These are phyloP conservation scores for Poecile montanus DNA, from an alignment of 2,797 vertebrate genomes.

Conservation along the genomic window DNA sequence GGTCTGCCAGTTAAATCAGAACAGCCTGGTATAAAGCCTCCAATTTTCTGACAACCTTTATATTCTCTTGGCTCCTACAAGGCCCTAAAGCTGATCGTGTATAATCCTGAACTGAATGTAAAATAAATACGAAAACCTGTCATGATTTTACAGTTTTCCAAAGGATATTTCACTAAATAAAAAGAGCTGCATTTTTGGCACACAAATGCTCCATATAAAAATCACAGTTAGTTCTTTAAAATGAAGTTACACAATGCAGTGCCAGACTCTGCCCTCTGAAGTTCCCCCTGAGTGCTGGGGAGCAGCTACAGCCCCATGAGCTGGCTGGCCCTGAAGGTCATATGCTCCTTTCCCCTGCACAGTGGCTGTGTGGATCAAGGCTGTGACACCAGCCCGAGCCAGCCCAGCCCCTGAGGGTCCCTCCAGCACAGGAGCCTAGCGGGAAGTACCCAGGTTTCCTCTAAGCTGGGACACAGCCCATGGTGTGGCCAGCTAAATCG, in stretches of 20 bases:
- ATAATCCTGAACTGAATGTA: slow-evolving; percentile 65
- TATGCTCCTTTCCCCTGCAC: fast-evolving
- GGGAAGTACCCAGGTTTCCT: fast-evolving
- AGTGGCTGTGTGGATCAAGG: fast-evolving
- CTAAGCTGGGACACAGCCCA: background rate
- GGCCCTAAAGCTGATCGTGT: slow-evolving; percentile 62
- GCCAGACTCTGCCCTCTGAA: background rate
- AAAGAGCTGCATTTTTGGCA: slow-evolving; percentile 47
- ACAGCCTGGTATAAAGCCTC: slow-evolving; percentile 66
- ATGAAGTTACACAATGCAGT: background rate
- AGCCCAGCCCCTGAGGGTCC: background rate
- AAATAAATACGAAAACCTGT: slow-evolving; percentile 70
- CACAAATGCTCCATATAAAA: background rate
- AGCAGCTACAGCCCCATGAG: background rate
- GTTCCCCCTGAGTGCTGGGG: background rate
- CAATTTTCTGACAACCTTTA: slow-evolving; percentile 73
- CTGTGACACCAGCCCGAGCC: fast-evolving
- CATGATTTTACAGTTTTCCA: slow-evolving; percentile 62
- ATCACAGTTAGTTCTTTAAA: slow-evolving; percentile 41
- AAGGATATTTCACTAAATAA: slow-evolving; percentile 63
- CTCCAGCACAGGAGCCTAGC: background rate
- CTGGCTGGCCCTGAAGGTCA: fast-evolving
- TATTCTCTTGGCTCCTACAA: slow-evolving; percentile 65
- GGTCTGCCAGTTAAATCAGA: slow-evolving; percentile 71
- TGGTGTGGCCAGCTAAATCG: background rate